Evolutionary conservation across 2,797 vertebrate genomes (phyloP).

Genomic region (Acrossocheilus fasciatus): DNA sequence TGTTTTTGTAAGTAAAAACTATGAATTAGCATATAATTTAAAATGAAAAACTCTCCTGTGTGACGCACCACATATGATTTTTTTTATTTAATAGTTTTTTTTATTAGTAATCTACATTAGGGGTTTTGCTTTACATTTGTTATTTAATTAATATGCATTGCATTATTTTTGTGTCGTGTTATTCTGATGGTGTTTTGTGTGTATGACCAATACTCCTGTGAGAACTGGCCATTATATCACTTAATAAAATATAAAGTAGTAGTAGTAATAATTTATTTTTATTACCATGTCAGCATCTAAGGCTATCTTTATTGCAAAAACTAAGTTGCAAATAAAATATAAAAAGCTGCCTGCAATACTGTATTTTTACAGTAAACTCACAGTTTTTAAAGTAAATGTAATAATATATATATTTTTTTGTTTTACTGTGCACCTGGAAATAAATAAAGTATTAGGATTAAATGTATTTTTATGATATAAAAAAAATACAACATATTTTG

Average conservation of each 20-base stretch:
- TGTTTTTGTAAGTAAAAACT: not conserved
- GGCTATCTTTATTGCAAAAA: not conserved
- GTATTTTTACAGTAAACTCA: not conserved
- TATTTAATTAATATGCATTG: not conserved
- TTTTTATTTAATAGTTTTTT: not conserved
- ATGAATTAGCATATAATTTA: not conserved
- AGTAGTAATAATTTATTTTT: not conserved
- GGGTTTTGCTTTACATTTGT: not conserved
- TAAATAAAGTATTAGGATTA: not conserved
- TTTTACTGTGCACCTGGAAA: not conserved
- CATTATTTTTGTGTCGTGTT: not conserved
- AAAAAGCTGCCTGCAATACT: not conserved
- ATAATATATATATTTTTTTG: not conserved
- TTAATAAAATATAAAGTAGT: not conserved
- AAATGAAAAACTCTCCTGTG: not conserved
- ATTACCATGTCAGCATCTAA: not conserved
- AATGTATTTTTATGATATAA: not conserved
- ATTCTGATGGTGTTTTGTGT: not conserved
- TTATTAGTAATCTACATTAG: not conserved
- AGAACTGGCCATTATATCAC: not conserved
- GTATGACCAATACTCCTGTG: not conserved
- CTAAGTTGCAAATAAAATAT: not conserved
- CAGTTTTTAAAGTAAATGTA: not conserved
- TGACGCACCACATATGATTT: not conserved
- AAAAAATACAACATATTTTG: not conserved